These are phyloP conservation scores for Hypothenemus hampei DNA, from an alignment of 1,140 invertebrate species.

Conservation along the genomic window DNA sequence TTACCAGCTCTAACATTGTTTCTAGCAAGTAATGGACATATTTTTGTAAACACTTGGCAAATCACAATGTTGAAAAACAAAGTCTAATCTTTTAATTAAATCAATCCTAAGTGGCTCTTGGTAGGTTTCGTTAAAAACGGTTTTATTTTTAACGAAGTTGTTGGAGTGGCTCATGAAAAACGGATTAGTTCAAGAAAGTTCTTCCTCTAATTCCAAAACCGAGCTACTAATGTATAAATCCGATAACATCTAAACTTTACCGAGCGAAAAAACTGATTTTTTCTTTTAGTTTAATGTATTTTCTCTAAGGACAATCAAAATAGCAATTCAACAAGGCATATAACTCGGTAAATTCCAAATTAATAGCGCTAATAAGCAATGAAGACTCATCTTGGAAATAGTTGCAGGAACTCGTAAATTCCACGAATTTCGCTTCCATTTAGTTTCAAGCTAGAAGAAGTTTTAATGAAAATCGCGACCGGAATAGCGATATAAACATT, in stretches of 20 bases:
- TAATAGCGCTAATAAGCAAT: neutral
- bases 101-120: no score
- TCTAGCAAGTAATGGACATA: neutral
- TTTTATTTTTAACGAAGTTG: slow-evolving; percentile 1
- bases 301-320: neutral
- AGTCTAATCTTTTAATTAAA: neutral
- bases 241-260: neutral
- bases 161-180: neutral
- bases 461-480: slow-evolving; percentile 4
- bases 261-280: no score
- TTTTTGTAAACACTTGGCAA: neutral
- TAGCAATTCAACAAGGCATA: neutral
- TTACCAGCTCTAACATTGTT: no score
- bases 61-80: neutral
- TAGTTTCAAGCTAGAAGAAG: neutral
- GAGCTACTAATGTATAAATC: neutral
- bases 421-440: neutral
- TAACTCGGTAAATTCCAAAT: slow-evolving; percentile 1
- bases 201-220: neutral
- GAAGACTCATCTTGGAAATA: neutral
- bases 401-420: neutral
- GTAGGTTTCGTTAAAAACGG: neutral
- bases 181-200: slow-evolving; percentile 1
- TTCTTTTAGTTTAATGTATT: neutral
- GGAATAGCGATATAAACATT: no score